Evolutionary conservation across 2,888 invertebrate species (phyloP).

Genomic region (Rotaria macrura): DNA sequence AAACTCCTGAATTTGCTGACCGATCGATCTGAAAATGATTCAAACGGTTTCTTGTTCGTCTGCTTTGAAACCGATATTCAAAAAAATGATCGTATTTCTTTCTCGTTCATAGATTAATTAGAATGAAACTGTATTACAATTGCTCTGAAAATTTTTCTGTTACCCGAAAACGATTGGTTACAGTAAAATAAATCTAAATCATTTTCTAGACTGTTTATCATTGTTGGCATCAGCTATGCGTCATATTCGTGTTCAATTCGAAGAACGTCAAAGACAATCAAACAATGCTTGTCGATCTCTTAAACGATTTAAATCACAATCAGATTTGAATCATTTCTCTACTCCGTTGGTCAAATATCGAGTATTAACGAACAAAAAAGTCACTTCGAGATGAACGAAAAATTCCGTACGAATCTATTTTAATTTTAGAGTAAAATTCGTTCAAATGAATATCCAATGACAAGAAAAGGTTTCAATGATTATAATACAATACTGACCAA

Average conservation of each 20-base stretch:
- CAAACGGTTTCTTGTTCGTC: no score
- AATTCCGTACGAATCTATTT: not conserved
- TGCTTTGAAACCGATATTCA: no score
- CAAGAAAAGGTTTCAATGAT: not conserved
- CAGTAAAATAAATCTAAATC: no score
- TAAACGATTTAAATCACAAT: not conserved
- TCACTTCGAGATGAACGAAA: no score
- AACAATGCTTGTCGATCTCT: not conserved
- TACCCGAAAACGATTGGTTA: no score
- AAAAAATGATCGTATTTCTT: no score
- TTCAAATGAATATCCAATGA: not conserved
- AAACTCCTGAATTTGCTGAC: no score
- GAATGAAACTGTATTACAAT: no score
- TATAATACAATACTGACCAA: not conserved
- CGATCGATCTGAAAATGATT: no score
- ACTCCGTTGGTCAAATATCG: no score
- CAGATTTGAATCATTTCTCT: not conserved
- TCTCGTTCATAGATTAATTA: no score
- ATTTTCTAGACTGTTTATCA: not conserved
- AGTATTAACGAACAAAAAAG: not conserved
- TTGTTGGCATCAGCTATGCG: not conserved
- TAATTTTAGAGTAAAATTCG: not conserved
- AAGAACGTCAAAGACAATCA: not conserved
- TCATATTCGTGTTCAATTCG: not conserved
- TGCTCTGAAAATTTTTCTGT: no score